Percentiles rank a stretch among this genome's conserved stretches.
Evolutionary conservation across 1,140 invertebrate species (phyloP).

Genomic region (Trissolcus basalis): DNA sequence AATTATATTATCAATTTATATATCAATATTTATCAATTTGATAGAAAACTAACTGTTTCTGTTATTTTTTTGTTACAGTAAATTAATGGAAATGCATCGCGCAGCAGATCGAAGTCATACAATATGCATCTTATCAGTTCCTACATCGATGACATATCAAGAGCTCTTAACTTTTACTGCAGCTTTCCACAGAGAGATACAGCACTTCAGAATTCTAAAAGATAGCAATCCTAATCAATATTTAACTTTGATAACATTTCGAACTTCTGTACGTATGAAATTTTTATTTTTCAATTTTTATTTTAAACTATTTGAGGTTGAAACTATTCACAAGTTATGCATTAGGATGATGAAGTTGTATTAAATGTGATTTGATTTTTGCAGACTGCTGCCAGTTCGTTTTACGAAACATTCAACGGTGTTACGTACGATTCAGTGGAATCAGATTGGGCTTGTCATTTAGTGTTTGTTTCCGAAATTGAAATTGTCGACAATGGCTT

Average conservation of each 20-base stretch:
- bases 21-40: too few species aligned
- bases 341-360: too few species aligned
- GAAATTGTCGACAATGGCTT: constrained; percentile 86
- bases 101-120: constrained; percentile 86
- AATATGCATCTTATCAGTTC: constrained; percentile 94
- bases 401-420: constrained; percentile 95
- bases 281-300: not conserved
- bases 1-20: not conserved
- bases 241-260: constrained; percentile 94
- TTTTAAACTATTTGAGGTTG: not conserved
- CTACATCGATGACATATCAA: constrained; percentile 92
- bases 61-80: constrained; percentile 68
- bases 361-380: constrained; percentile 38
- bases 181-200: constrained; percentile 92
- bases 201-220: constrained; percentile 93
- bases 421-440: constrained; percentile 94
- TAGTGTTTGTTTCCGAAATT: constrained; percentile 96
- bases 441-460: constrained; percentile 90
- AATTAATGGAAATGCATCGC: constrained; percentile 81
- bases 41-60: not conserved
- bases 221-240: constrained; percentile 95
- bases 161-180: constrained; percentile 95
- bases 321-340: too few species aligned
- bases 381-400: constrained; percentile 89
- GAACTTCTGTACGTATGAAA: constrained; percentile 76